These are phyloP conservation scores for Thinocorus orbignyianus DNA, from an alignment of 2,113 vertebrate species.

Conservation along the genomic window DNA sequence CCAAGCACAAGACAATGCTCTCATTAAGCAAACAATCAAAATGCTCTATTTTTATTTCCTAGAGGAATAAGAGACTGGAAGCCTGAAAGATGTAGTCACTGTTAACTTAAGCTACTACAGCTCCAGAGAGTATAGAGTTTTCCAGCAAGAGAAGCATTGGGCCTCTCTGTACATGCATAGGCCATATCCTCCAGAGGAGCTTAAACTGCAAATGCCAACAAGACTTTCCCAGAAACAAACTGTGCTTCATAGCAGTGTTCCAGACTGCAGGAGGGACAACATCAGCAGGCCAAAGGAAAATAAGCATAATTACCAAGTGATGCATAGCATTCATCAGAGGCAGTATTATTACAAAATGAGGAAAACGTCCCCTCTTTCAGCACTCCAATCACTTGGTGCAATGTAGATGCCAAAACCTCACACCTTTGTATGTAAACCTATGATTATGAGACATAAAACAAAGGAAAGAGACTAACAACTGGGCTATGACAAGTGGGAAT, in stretches of 20 bases:
- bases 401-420: not conserved
- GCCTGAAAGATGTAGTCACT: slow-evolving; percentile 8
- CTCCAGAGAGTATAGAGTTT: not conserved
- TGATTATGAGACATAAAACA: not conserved
- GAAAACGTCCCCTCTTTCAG: not conserved
- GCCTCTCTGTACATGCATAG: not conserved
- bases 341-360: slow-evolving; percentile 1
- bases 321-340: not conserved
- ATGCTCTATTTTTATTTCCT: not conserved
- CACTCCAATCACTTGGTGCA: not conserved
- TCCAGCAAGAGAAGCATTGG: slow-evolving; percentile 9
- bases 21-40: slow-evolving; percentile 8
- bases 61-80: not conserved
- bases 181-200: slow-evolving; percentile 12
- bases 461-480: not conserved
- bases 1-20: not conserved
- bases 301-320: slow-evolving; percentile 7
- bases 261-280: slow-evolving; percentile 2
- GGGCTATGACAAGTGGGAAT: not conserved
- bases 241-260: not conserved
- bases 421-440: not conserved
- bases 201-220: slow-evolving; percentile 20
- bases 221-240: slow-evolving; percentile 48
- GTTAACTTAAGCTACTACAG: slow-evolving; percentile 1
- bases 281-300: slow-evolving; percentile 54